phyloP scores from a whole-genome alignment of 2,113 vertebrate species.

The Sylvilagus bachmani region DNA sequence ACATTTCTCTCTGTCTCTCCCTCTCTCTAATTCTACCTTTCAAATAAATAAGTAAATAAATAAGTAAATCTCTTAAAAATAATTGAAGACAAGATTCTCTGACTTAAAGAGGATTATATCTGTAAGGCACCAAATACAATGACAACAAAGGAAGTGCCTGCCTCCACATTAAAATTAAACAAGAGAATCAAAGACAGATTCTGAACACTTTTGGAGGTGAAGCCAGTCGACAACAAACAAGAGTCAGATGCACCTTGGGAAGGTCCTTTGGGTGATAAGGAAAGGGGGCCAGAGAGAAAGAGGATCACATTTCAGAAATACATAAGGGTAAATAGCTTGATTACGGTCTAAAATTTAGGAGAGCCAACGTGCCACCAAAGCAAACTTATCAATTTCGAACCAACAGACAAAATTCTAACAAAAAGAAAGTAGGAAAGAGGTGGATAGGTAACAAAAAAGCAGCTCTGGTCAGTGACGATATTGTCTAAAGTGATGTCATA shows the following conservation, averaged over 20 bases:
- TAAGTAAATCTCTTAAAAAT: too few relatives aligned
- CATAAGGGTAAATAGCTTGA: conserved; percentile 7
- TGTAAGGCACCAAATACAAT: neutral
- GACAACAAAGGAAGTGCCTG: neutral
- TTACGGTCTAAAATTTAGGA: neutral
- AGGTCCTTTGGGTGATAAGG: neutral
- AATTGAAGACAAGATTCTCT: neutral
- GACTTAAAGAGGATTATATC: neutral
- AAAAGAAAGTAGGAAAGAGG: neutral
- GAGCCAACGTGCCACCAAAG: neutral
- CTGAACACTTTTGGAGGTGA: neutral
- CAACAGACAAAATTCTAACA: neutral
- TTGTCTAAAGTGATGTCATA: neutral
- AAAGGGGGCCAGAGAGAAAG: neutral
- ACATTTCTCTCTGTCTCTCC: too few relatives aligned
- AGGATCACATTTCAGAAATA: conserved; percentile 2
- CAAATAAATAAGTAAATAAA: too few relatives aligned
- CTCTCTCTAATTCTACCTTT: too few relatives aligned
- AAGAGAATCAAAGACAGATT: neutral
- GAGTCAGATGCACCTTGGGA: neutral
- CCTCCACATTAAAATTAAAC: neutral
- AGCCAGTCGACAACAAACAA: neutral
- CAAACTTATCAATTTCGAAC: neutral
- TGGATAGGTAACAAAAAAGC: neutral
- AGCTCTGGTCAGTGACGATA: neutral